These are phyloP conservation scores for Eudasyphora cyanicolor DNA, from an alignment of 2,888 invertebrate species.

Conservation along the genomic window DNA sequence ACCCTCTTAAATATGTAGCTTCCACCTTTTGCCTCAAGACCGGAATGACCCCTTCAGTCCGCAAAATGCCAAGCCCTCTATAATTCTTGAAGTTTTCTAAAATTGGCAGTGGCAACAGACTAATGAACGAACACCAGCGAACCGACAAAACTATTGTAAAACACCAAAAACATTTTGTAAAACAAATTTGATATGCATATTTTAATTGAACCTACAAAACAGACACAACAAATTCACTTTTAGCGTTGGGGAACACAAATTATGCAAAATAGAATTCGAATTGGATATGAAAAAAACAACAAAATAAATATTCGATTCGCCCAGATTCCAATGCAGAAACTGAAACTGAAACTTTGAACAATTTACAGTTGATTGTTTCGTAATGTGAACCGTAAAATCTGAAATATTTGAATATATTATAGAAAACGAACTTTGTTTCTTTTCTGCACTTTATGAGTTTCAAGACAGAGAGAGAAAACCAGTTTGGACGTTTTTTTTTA, in stretches of 20 bases:
- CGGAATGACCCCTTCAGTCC: not conserved
- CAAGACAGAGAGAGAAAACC: slow-evolving; percentile 48
- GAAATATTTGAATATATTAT: slow-evolving; percentile 5
- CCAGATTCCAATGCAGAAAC: slow-evolving; percentile 44
- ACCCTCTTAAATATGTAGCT: not conserved
- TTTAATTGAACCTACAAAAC: not conserved
- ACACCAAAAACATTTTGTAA: slow-evolving; percentile 52
- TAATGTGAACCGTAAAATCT: not conserved
- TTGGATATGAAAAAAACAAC: slow-evolving; percentile 9
- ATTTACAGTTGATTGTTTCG: slow-evolving; percentile 15
- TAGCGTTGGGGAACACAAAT: slow-evolving; percentile 29
- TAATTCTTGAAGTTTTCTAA: not conserved
- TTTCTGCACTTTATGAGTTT: slow-evolving; percentile 4
- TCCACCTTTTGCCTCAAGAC: not conserved
- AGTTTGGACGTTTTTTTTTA: slow-evolving; percentile 46
- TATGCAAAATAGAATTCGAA: slow-evolving; percentile 43
- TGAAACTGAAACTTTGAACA: not conserved
- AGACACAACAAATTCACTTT: not conserved
- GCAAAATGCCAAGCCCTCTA: not conserved
- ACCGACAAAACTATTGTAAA: slow-evolving; percentile 34
- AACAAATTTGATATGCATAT: slow-evolving; percentile 34
- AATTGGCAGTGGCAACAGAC: not conserved
- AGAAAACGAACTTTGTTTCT: slow-evolving; percentile 48
- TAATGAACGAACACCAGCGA: too few species aligned
- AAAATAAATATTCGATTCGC: slow-evolving; percentile 24